A percentile compares a stretch with the other conserved stretches of the same genome.
phyloP scores from a whole-genome alignment of 2,797 vertebrate species.

The Choloepus didactylus region DNA sequence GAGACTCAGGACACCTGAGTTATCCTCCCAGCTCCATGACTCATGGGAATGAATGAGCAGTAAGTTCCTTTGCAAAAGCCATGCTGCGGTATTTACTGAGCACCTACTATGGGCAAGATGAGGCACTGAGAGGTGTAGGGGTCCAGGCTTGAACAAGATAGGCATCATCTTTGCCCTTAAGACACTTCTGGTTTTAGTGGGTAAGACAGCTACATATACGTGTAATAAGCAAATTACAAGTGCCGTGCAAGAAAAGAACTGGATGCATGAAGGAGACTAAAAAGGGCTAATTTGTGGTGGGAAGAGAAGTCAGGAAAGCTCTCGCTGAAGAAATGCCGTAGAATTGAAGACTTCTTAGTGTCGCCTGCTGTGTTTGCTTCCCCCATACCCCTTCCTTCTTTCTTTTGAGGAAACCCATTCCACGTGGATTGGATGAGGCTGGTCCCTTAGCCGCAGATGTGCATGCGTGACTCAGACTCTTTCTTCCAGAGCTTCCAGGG shows the following conservation, averaged over 20 bases:
- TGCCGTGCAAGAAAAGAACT: not conserved
- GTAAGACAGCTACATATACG: not conserved
- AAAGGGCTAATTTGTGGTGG: not conserved
- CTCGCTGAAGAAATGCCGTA: not conserved
- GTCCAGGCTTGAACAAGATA: not conserved
- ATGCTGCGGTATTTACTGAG: not conserved
- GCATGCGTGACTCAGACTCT: not conserved
- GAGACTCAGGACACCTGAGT: not conserved
- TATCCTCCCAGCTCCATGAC: not conserved
- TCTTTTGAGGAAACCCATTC: not conserved
- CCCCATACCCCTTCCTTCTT: not conserved
- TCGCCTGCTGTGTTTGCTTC: not conserved
- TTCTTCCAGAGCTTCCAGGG: not conserved
- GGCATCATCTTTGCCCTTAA: not conserved
- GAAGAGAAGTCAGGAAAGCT: not conserved
- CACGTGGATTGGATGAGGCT: not conserved
- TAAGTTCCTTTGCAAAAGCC: not conserved
- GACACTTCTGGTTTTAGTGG: not conserved
- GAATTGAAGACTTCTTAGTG: not conserved
- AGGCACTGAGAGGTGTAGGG: accelerated
- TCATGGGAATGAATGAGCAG: not conserved
- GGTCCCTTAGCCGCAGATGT: not conserved
- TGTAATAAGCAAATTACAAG: not conserved
- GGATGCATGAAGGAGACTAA: not conserved
- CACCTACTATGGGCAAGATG: not conserved